These are phyloP conservation scores for Celastrina argiolus DNA, from an alignment of 2,888 invertebrate species.

Conservation along the genomic window DNA sequence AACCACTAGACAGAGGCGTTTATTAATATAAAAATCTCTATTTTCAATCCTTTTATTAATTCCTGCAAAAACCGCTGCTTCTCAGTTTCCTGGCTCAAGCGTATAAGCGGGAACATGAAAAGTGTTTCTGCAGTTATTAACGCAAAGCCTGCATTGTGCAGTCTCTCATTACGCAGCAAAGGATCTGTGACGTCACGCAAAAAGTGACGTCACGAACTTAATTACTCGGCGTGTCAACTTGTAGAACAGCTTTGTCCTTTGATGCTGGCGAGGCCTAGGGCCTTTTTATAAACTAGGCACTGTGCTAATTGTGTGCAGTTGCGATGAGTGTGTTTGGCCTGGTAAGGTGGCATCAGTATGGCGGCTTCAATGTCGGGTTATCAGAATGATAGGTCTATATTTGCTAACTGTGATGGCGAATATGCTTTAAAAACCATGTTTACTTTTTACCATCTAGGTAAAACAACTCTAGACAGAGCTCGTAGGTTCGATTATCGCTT, in stretches of 20 bases:
- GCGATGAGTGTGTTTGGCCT: not conserved
- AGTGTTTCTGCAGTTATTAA: constrained; percentile 11
- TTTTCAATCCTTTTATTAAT: too few species aligned
- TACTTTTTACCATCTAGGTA: too few species aligned
- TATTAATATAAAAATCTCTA: too few species aligned
- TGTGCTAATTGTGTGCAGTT: constrained; percentile 1
- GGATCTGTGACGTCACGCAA: constrained; percentile 4
- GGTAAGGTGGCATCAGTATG: too few species aligned
- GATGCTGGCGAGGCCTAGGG: not conserved
- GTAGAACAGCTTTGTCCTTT: constrained; percentile 1
- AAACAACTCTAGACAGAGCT: too few species aligned
- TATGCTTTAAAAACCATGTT: too few species aligned
- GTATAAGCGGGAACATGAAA: not conserved
- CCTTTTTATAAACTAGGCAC: not conserved
- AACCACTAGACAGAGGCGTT: too few species aligned
- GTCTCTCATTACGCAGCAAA: constrained; percentile 17
- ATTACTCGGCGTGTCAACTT: constrained; percentile 6
- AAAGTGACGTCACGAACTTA: constrained; percentile 10
- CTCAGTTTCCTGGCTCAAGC: constrained; percentile 6
- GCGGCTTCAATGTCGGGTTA: too few species aligned
- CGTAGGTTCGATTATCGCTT: too few species aligned
- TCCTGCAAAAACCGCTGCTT: not conserved
- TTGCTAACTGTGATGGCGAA: too few species aligned
- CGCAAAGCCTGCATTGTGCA: not conserved
- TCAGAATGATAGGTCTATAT: too few species aligned